phyloP scores from a whole-genome alignment of 2,888 invertebrate genomes.

The Mesorhabditis sp. region DNA sequence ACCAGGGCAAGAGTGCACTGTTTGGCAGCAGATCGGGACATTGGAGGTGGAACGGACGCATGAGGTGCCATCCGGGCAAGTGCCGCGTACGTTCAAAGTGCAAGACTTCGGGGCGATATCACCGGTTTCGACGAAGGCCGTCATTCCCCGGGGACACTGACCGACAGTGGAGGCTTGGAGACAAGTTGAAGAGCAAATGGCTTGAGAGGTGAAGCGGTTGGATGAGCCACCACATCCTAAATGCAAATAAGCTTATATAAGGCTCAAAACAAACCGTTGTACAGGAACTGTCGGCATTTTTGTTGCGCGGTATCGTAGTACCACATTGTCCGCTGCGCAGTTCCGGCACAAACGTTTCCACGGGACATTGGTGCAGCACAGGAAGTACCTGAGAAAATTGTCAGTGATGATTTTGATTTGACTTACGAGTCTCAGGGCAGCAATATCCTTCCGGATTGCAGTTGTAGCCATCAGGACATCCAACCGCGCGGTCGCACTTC shows the following conservation, averaged over 20 bases:
- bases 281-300: constrained; percentile 50
- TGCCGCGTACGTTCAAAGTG: constrained; percentile 37
- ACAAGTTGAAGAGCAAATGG: constrained; percentile 46
- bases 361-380: constrained; percentile 42
- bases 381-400: constrained; percentile 33
- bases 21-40: constrained; percentile 51
- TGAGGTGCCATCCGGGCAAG: constrained; percentile 48
- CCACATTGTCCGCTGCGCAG: constrained; percentile 47
- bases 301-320: constrained; percentile 42
- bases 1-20: constrained; percentile 46
- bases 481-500: constrained; percentile 42
- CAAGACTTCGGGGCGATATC: constrained; percentile 37
- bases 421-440: constrained; percentile 39
- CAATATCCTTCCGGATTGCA: constrained; percentile 49
- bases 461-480: constrained; percentile 50
- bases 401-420: background rate
- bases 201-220: constrained; percentile 48
- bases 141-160: constrained; percentile 54
- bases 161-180: constrained; percentile 40
- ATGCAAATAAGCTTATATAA: background rate
- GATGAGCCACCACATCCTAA: constrained; percentile 52
- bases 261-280: constrained; percentile 33
- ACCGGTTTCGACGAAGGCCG: constrained; percentile 35
- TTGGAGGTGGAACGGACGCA: constrained; percentile 51
- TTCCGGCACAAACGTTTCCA: constrained; percentile 41